Evolutionary conservation across 2,797 vertebrate genomes (phyloP), one percentile per base, ranked within the genome.

Genomic region (Danio jaintianensis): DNA sequence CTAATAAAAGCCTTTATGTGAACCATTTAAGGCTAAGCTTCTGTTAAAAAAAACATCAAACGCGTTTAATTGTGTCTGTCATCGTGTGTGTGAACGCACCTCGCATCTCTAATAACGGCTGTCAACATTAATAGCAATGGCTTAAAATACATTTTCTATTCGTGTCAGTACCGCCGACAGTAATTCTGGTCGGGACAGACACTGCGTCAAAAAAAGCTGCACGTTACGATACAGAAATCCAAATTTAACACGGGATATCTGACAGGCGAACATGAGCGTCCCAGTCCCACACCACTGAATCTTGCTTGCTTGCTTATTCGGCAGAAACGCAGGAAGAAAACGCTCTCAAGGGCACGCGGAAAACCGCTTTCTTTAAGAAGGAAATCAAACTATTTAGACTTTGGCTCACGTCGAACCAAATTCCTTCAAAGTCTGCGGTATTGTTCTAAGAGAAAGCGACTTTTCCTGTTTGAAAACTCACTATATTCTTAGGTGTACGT

Each of bases 111-210:
- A 59, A 75, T 50, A 67, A n/a, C 53, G 20, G 43, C 72, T 75
- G 62, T 75, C 62, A 67, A 79, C 69, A 48, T 48, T 55, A 64
- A 68, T 59, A 75, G 18, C 22, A 15, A n/a, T 7, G 8, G 11
- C 61, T 73, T 66, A 42, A 80, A 80, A 80, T 66, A 73, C 69
- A 38, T 56, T 40, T 71, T 71, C 67, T 55, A 79, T 79, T 71
- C 29, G 43, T 29, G 45, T 63, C 12, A 13, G 29, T 29, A 29
- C 29, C 10, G 11, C 18, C 74, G 15, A 12, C 53, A 36, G 81
- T 58, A 16, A 12, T 7, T 67, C 66, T 62, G 47, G 67, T 52
- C 67, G 9, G 40, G 36, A 71, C 36, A n/a, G 55, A 71, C 20
- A 61, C 67, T 71, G 66, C 55, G 67, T 62, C 56, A 62, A 71